A percentile compares a stretch with the other conserved stretches of the same genome.
These are phyloP conservation scores for Phylloscopus trochiloides DNA, from an alignment of 2,113 vertebrate genomes.

Conservation along the genomic window DNA sequence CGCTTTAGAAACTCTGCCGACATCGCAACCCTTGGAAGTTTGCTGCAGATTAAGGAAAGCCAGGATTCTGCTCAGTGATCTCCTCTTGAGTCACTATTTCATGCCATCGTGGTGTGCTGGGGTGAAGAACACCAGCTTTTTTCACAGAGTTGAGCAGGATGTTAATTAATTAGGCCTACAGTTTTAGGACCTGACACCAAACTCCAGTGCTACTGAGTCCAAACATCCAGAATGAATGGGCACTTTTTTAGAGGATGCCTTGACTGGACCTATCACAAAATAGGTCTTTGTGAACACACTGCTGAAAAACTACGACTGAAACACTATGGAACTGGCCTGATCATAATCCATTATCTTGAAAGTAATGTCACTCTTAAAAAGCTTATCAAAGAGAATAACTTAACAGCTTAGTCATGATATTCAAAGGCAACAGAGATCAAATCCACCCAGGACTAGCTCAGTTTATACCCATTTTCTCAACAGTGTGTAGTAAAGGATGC, in stretches of 20 bases:
- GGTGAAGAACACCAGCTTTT: background rate
- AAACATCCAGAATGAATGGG: background rate
- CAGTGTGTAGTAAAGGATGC: background rate
- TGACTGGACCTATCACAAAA: background rate
- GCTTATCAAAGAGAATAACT: slow-evolving; percentile 12
- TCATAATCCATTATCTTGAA: slow-evolving; percentile 10
- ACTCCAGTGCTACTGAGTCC: background rate
- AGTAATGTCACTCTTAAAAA: background rate
- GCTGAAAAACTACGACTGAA: background rate
- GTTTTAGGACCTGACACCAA: slow-evolving; percentile 16
- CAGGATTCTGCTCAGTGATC: background rate
- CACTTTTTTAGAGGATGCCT: background rate
- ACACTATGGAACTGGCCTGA: background rate
- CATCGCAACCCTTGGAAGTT: background rate
- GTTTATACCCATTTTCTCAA: background rate
- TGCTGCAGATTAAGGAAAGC: background rate
- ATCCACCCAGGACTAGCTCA: background rate
- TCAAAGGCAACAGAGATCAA: background rate
- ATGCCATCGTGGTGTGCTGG: background rate
- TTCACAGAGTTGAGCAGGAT: background rate
- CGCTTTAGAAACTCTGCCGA: background rate
- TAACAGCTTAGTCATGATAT: background rate
- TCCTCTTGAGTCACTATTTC: background rate
- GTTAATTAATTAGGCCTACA: background rate
- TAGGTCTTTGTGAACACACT: background rate